These are phyloP conservation scores for Zeugodacus cucurbitae DNA, from an alignment of 1,140 invertebrate genomes.

Conservation along the genomic window DNA sequence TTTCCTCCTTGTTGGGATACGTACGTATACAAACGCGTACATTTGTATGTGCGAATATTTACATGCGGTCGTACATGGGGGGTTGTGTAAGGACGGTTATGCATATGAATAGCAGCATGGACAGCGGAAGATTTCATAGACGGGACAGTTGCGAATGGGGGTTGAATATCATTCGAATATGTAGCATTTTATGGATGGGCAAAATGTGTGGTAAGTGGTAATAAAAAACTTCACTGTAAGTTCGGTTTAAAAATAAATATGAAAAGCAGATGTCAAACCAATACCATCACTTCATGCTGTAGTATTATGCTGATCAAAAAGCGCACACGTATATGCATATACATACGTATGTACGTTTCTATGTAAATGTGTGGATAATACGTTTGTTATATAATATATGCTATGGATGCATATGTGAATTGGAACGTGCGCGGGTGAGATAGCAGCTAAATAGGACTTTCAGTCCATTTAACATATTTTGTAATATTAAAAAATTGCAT, in stretches of 20 bases:
- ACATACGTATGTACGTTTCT: not conserved
- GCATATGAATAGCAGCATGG: not conserved
- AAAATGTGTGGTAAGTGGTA: constrained; percentile 25
- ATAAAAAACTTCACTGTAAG: constrained; percentile 29
- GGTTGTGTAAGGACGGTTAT: not conserved
- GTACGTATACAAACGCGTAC: not conserved
- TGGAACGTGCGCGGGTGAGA: constrained; percentile 9
- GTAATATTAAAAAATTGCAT: constrained; percentile 65
- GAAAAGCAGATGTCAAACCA: constrained; percentile 36
- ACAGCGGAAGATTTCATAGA: not conserved
- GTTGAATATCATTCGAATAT: constrained; percentile 15
- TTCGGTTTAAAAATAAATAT: constrained; percentile 24
- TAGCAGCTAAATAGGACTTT: constrained; percentile 54
- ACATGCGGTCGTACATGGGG: no score
- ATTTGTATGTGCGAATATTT: not conserved
- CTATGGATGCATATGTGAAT: not conserved
- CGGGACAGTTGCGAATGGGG: not conserved
- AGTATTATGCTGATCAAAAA: not conserved
- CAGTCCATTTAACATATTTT: constrained; percentile 66
- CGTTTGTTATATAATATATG: not conserved
- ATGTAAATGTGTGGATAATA: not conserved
- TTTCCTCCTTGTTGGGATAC: not conserved
- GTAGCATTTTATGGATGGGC: constrained; percentile 9
- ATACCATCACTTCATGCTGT: not conserved
- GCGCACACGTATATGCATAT: not conserved